A percentile compares a stretch with the other conserved stretches of the same genome.
Evolutionary conservation across 2,797 vertebrate species (phyloP).

Genomic region (Ispidina lecontei): DNA sequence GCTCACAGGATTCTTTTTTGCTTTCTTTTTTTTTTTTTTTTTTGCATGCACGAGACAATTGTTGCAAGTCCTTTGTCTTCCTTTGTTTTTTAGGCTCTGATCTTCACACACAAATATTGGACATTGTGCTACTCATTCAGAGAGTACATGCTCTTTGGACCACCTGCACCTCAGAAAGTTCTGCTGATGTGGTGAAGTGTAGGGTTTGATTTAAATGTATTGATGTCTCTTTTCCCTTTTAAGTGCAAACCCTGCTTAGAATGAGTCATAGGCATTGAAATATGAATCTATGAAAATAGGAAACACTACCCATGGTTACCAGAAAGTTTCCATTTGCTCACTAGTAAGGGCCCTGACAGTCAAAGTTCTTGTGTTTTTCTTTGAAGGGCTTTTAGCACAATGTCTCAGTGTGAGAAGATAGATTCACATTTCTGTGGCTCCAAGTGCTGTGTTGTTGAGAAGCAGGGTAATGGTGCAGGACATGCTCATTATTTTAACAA

Average conservation of each 20-base stretch:
- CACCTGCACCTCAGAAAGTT: background rate
- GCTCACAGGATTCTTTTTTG: background rate
- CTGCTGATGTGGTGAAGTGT: background rate
- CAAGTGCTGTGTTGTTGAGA: background rate
- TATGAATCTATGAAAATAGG: background rate
- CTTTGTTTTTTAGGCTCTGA: background rate
- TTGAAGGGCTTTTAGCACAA: background rate
- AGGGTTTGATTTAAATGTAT: background rate
- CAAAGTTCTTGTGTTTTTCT: accelerated
- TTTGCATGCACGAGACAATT: background rate
- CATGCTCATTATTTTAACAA: background rate
- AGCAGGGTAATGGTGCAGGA: background rate
- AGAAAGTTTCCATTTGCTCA: background rate
- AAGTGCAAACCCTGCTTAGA: background rate
- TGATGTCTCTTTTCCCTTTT: background rate
- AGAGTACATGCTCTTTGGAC: background rate
- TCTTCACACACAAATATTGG: background rate
- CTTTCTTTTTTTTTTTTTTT: background rate
- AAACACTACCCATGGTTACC: background rate
- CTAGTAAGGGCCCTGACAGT: background rate
- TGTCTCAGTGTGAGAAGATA: background rate
- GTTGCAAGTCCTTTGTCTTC: background rate
- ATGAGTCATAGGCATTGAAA: background rate
- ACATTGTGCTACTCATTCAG: background rate
- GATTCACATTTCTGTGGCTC: background rate